These are phyloP conservation scores for Zaprionus bogoriensis DNA, from an alignment of 2,888 invertebrate species.

Conservation along the genomic window DNA sequence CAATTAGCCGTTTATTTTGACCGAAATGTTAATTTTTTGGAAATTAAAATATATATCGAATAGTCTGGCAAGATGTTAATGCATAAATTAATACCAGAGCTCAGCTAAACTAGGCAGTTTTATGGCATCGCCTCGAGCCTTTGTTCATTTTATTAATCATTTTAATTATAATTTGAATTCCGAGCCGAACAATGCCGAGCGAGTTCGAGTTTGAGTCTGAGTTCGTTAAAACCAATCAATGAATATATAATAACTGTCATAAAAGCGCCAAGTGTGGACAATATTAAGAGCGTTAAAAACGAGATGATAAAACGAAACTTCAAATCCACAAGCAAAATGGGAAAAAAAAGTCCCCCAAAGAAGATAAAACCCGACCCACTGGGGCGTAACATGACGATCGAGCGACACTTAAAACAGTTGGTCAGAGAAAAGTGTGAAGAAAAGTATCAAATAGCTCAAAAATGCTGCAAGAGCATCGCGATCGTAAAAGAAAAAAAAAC, in stretches of 20 bases:
- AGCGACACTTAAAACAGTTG: constrained; percentile 55
- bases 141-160: constrained; percentile 20
- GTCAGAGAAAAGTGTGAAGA: constrained; percentile 67
- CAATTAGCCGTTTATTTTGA: constrained; percentile 22
- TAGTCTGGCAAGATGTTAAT: constrained; percentile 15
- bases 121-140: constrained; percentile 7
- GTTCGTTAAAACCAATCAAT: constrained; percentile 64
- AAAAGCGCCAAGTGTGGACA: constrained; percentile 71
- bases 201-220: too few species aligned
- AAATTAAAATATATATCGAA: constrained; percentile 3
- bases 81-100: constrained; percentile 8
- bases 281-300: constrained; percentile 53
- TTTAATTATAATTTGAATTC: constrained; percentile 46
- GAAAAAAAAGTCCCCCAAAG: background rate
- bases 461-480: constrained; percentile 26
- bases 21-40: constrained; percentile 3
- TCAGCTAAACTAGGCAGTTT: constrained; percentile 7
- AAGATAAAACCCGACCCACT: background rate
- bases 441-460: constrained; percentile 72
- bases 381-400: constrained; percentile 20
- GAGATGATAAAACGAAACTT: constrained; percentile 42
- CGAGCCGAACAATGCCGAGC: constrained; percentile 21
- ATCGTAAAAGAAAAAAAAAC: constrained; percentile 17
- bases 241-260: constrained; percentile 67
- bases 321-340: constrained; percentile 14